Evolutionary conservation across 2,797 vertebrate genomes (phyloP).

Genomic region (Phalanger gymnotis): DNA sequence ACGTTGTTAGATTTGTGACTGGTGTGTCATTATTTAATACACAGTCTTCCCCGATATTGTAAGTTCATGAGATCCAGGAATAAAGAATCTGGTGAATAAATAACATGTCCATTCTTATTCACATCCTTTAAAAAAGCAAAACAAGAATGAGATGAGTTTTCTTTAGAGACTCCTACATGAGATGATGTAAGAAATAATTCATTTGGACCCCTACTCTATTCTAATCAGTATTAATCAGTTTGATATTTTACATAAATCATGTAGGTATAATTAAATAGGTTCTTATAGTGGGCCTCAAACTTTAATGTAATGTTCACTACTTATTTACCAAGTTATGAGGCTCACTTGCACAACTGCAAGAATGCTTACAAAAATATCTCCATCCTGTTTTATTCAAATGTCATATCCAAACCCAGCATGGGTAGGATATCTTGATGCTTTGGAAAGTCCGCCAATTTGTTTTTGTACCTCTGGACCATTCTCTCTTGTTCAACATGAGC

Average conservation of each 20-base stretch:
- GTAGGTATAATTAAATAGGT: not conserved
- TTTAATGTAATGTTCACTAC: not conserved
- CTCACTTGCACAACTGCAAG: not conserved
- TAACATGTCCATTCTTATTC: conserved; percentile 71
- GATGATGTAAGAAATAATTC: not conserved
- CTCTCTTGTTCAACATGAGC: not conserved
- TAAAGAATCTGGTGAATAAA: conserved; percentile 54
- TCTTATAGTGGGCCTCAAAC: not conserved
- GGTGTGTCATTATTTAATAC: conserved; percentile 67
- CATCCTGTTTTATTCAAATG: not conserved
- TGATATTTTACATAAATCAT: not conserved
- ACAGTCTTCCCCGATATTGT: conserved; percentile 53
- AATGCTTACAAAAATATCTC: not conserved
- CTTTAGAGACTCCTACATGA: conserved; percentile 19
- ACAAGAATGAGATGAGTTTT: not conserved
- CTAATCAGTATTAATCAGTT: not conserved
- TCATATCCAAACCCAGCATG: not conserved
- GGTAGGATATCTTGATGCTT: not conserved
- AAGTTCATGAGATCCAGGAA: conserved; percentile 63
- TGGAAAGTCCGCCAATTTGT: not conserved
- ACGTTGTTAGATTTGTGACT: conserved; percentile 46
- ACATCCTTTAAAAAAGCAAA: conserved; percentile 54
- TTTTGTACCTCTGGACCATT: not conserved
- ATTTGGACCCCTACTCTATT: not conserved
- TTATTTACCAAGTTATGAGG: not conserved